These are phyloP conservation scores for Hemithea aestivaria DNA, from an alignment of 2,888 invertebrate genomes.

Conservation along the genomic window DNA sequence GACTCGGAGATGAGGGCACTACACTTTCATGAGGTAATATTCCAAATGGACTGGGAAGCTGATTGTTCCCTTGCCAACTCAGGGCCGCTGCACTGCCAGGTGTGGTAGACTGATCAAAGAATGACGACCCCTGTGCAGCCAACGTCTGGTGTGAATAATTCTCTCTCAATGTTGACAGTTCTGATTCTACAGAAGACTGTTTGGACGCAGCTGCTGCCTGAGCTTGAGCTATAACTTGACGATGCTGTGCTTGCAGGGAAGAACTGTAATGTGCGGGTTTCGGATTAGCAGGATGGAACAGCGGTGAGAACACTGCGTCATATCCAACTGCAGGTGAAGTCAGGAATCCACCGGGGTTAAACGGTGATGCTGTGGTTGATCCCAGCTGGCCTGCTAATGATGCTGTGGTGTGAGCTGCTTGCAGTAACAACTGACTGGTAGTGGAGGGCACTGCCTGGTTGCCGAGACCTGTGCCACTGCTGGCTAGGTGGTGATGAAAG, in stretches of 20 bases:
- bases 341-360: constrained; percentile 85
- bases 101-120: constrained; percentile 83
- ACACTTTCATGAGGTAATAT: constrained; percentile 89
- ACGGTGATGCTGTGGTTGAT: constrained; percentile 81
- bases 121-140: constrained; percentile 79
- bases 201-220: constrained; percentile 78
- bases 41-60: constrained; percentile 86
- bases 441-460: constrained; percentile 80
- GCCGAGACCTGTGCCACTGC: constrained; percentile 74
- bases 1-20: constrained; percentile 81
- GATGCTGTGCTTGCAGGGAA: constrained; percentile 82
- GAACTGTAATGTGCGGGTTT: constrained; percentile 87
- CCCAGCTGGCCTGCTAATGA: constrained; percentile 82
- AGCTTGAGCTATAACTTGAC: constrained; percentile 81
- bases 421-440: constrained; percentile 83
- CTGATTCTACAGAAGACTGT: constrained; percentile 77
- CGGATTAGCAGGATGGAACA: constrained; percentile 88
- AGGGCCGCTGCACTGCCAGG: constrained; percentile 72
- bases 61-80: constrained; percentile 87
- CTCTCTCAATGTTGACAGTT: constrained; percentile 78
- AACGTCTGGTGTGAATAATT: constrained; percentile 80
- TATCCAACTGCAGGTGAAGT: constrained; percentile 88
- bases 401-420: constrained; percentile 81
- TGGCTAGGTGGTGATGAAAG: constrained; percentile 83
- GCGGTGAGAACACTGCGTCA: constrained; percentile 89